Evolutionary conservation across 2,797 vertebrate species (phyloP).

Genomic region (Amazona finschi): DNA sequence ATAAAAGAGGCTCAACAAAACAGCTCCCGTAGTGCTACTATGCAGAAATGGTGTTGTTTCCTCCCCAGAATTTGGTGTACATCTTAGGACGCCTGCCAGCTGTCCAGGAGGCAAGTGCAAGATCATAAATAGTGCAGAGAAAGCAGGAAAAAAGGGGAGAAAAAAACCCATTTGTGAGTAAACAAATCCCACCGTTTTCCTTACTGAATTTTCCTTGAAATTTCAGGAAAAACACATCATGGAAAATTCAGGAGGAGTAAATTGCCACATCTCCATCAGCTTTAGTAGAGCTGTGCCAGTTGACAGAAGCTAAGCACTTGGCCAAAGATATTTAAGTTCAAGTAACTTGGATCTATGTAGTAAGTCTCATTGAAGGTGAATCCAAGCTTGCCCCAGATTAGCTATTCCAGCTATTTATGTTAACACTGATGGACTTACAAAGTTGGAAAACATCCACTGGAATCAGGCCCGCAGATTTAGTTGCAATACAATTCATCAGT

Average conservation of each 20-base stretch:
- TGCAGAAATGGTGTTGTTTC: slow-evolving; percentile 55
- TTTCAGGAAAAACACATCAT: background rate
- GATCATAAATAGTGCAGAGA: slow-evolving; percentile 45
- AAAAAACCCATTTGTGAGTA: background rate
- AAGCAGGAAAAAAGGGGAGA: slow-evolving; percentile 16
- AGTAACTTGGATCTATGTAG: background rate
- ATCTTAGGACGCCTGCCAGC: slow-evolving; percentile 61
- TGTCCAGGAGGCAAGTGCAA: slow-evolving; percentile 42
- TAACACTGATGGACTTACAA: background rate
- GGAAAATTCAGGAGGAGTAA: background rate
- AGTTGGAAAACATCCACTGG: background rate
- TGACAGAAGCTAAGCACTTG: background rate
- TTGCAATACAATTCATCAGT: background rate
- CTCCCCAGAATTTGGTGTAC: slow-evolving; percentile 65
- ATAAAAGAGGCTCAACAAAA: slow-evolving; percentile 42
- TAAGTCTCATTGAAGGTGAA: background rate
- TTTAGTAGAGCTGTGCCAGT: background rate
- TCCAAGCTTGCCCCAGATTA: background rate
- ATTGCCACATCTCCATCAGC: background rate
- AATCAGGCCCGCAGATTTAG: background rate
- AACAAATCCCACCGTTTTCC: background rate
- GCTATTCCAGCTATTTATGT: background rate
- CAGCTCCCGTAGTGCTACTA: slow-evolving; percentile 25
- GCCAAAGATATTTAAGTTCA: background rate
- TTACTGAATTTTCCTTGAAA: background rate